Evolutionary conservation across 2,797 vertebrate genomes (phyloP).

Genomic region (Phyllotis vaccarum): DNA sequence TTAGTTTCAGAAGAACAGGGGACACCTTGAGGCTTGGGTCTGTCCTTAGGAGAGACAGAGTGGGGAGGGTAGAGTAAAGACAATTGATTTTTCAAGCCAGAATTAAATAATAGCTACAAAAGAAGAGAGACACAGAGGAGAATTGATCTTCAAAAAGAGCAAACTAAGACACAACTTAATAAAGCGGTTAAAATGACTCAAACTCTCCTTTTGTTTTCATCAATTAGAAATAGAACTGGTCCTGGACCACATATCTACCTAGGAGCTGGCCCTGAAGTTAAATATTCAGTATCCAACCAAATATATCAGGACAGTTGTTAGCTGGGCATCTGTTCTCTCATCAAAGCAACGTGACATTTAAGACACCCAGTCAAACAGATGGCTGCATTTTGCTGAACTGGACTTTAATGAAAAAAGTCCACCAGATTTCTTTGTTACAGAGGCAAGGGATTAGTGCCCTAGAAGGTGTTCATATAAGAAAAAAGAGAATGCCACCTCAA

Average conservation of each 20-base stretch:
- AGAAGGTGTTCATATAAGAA: slow-evolving; percentile 3
- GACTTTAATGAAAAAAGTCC: slow-evolving; percentile 81
- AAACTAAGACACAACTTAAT: slow-evolving; percentile 51
- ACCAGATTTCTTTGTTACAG: slow-evolving; percentile 73
- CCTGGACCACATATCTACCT: slow-evolving; percentile 59
- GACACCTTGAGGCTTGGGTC: neutral
- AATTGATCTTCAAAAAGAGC: slow-evolving; percentile 58
- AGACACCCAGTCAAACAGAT: slow-evolving; percentile 81
- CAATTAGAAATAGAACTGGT: slow-evolving; percentile 37
- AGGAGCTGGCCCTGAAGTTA: neutral
- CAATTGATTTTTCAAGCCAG: slow-evolving; percentile 34
- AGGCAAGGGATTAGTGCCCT: slow-evolving; percentile 72
- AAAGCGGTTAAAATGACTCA: slow-evolving; percentile 30
- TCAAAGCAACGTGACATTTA: slow-evolving; percentile 78
- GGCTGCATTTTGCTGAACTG: slow-evolving; percentile 79
- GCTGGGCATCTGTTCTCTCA: slow-evolving; percentile 75
- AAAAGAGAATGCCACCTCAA: slow-evolving; percentile 71
- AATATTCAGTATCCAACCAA: slow-evolving; percentile 10
- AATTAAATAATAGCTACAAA: slow-evolving; percentile 28
- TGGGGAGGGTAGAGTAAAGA: neutral
- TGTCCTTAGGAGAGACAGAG: neutral
- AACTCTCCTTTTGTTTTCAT: neutral
- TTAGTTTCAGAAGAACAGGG: slow-evolving; percentile 55
- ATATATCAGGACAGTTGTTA: slow-evolving; percentile 55
- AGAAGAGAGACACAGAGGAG: slow-evolving; percentile 8